Evolutionary conservation across 37 sponge, comb jelly and placozoan genomes (phyloP).

Genomic region (Aplysina aerophoba): DNA sequence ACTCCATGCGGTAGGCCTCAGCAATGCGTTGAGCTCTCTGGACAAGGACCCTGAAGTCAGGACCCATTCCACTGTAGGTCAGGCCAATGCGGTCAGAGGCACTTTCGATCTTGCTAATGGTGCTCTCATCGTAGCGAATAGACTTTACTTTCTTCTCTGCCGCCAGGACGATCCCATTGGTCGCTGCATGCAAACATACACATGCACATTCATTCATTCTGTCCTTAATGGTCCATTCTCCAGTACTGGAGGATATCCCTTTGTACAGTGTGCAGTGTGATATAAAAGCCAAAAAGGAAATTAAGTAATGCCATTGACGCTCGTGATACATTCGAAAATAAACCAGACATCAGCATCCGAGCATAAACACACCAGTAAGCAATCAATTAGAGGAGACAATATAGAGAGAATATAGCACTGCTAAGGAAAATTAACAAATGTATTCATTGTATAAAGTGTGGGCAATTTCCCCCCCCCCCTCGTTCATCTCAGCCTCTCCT

Average conservation of each 20-base stretch:
- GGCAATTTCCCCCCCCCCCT: too few species aligned
- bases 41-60: constrained; percentile 95
- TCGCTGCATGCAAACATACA: constrained; percentile 65
- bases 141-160: constrained; percentile 98
- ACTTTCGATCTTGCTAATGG: constrained; percentile 90
- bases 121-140: constrained; percentile 87
- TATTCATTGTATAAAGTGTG: too few species aligned
- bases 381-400: too few species aligned
- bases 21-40: constrained; percentile 90
- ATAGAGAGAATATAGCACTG: too few species aligned
- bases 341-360: too few species aligned
- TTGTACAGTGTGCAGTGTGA: neutral
- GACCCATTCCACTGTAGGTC: constrained; percentile 99
- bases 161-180: constrained; percentile 96
- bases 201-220: neutral
- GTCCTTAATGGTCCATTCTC: neutral
- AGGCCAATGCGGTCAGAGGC: constrained; percentile 88
- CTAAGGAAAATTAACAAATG: too few species aligned
- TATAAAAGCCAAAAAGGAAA: neutral
- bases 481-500: too few species aligned
- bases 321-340: too few species aligned
- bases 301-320: neutral
- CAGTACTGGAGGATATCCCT: too few species aligned
- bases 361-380: too few species aligned
- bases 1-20: constrained; percentile 84